Evolutionary conservation across 2,888 invertebrate genomes (phyloP).

Genomic region (Phyllotreta cruciferae): DNA sequence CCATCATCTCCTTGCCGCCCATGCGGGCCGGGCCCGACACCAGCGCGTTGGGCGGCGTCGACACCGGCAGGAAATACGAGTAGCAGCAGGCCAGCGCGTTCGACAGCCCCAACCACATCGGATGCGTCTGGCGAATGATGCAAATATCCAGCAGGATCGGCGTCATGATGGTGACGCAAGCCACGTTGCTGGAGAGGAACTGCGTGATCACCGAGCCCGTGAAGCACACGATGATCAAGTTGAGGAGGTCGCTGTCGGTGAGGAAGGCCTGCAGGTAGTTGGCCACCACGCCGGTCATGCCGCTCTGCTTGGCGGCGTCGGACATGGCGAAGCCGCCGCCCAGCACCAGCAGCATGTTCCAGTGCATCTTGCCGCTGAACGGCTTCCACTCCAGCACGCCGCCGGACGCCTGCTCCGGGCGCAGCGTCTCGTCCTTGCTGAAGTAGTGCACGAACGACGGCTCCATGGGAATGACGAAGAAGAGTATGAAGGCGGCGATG

Average conservation of each 20-base stretch:
- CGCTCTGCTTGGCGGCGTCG: constrained; percentile 74
- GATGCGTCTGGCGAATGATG: constrained; percentile 70
- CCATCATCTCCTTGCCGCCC: constrained; percentile 78
- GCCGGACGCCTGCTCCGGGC: constrained; percentile 70
- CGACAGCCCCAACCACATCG: constrained; percentile 88
- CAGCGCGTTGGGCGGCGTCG: constrained; percentile 94
- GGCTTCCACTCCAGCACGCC: constrained; percentile 86
- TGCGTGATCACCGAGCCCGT: constrained; percentile 85
- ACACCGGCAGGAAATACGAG: constrained; percentile 94
- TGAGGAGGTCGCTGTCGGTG: constrained; percentile 67
- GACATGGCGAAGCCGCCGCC: constrained; percentile 93
- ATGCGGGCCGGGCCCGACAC: constrained; percentile 86
- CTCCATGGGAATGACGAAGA: constrained; percentile 85
- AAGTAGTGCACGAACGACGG: constrained; percentile 77
- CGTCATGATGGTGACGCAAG: constrained; percentile 85
- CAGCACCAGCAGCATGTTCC: constrained; percentile 86
- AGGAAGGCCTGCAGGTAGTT: constrained; percentile 70
- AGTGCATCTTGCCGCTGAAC: constrained; percentile 83
- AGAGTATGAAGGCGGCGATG: constrained; percentile 78
- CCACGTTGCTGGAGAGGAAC: constrained; percentile 84
- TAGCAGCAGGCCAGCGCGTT: constrained; percentile 88
- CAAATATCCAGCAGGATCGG: constrained; percentile 84
- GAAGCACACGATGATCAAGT: constrained; percentile 77
- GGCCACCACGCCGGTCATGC: constrained; percentile 79
- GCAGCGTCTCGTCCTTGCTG: constrained; percentile 63